A percentile compares a stretch with the other conserved stretches of the same genome.
Conservation (phyloP, 2,888 invertebrate species). For the Mystacides longicornis region DNA sequence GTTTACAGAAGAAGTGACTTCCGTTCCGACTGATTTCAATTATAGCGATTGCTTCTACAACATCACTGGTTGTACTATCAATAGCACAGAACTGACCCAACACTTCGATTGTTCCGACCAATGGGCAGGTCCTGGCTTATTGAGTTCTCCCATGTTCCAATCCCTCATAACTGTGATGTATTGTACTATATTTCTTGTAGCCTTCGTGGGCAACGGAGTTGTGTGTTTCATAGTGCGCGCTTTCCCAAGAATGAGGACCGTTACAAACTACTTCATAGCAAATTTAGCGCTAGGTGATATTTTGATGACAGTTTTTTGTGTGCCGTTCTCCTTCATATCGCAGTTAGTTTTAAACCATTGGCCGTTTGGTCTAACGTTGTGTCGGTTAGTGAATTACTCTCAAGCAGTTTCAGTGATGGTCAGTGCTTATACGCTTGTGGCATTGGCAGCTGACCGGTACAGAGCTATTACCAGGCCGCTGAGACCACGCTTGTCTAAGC, state of each 20-base stretch:
- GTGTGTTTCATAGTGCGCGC: conserved; percentile 83
- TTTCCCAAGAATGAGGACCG: conserved; percentile 81
- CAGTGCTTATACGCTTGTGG: conserved; percentile 84
- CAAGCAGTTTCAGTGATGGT: conserved; percentile 77
- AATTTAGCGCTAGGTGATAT: conserved; percentile 86
- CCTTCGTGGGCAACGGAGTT: conserved; percentile 65
- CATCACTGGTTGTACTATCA: too few relatives aligned
- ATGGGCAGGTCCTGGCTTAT: conserved; percentile 15
- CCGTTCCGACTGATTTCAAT: too few relatives aligned
- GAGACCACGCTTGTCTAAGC: conserved; percentile 70
- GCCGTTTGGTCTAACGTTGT: conserved; percentile 80
- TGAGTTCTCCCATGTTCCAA: conserved; percentile 49
- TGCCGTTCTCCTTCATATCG: conserved; percentile 83
- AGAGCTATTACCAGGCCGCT: conserved; percentile 87
- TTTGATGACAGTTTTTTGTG: conserved; percentile 82
- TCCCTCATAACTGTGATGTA: conserved; percentile 63
- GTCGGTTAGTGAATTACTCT: conserved; percentile 74
- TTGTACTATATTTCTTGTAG: conserved; percentile 60
- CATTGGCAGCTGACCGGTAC: conserved; percentile 85
- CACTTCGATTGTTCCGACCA: conserved; percentile 20
- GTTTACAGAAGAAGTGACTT: conserved; percentile 2
- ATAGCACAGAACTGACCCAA: background rate
- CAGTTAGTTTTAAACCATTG: conserved; percentile 74
- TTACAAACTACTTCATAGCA: conserved; percentile 88
- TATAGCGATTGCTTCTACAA: background rate